Evolutionary conservation across 2,888 invertebrate species (phyloP), one percentile per base, ranked within the genome.

Genomic region (Andrena dorsata): DNA sequence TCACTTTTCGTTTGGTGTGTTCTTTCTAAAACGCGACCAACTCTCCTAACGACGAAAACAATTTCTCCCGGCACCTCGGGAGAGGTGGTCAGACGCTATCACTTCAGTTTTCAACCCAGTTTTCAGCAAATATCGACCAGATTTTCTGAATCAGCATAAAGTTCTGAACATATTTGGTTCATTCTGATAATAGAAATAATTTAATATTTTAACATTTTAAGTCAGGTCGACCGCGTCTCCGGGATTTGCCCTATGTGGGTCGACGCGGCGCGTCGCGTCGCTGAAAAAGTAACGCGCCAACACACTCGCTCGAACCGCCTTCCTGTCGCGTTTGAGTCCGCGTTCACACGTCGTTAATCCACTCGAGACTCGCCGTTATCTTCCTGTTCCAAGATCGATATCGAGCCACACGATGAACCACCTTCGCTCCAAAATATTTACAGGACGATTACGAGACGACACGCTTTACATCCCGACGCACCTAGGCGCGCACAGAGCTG

Each of bases 181-280:
- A 41, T 13, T 41, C 13, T 41, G 41, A 41, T 4, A 41, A 13
- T n/a, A n/a, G n/a, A n/a, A n/a, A n/a, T n/a, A n/a, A n/a, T n/a
- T n/a, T n/a, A n/a, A n/a, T n/a, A n/a, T n/a, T n/a, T n/a, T n/a
- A n/a, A n/a, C n/a, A 41, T 41, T 13, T 41, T 3, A 41, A 41
- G 13, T 41, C 13, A 13, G 4, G 13, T 41, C 41, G 13, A 41
- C 41, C 41, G 13, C 41, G 41, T 41, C 41, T 13, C 41, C 13
- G 13, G 41, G 41, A 41, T 41, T 41, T 13, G 3, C 1, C 41
- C 13, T 13, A 86, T 84, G 88, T 88, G 85, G 85, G 77, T 85
- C 84, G 85, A 10, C 1, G 56, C 10, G 56, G 3, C 23, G 56
- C 13, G 26, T 10, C 23, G 56, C 8, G 56, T 23, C 56, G 23